Conservation (phyloP, 2,888 invertebrate species). For the Galerucella pusilla region DNA sequence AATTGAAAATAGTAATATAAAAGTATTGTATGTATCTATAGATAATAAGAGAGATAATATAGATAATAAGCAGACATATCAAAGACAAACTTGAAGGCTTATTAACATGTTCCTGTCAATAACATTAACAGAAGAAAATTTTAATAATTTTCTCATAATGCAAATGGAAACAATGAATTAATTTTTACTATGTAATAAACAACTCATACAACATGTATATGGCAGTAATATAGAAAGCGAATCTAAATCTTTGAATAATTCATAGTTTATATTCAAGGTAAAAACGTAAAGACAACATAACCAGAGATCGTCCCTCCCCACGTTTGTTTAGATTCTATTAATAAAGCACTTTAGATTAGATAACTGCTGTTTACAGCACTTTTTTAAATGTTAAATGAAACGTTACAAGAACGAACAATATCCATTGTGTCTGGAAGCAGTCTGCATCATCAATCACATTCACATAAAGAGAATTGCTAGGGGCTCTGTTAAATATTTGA, state of each 20-base stretch:
- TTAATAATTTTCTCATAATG: too few relatives aligned
- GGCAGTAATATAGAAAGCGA: conserved; percentile 62
- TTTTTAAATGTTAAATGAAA: conserved; percentile 60
- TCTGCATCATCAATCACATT: conserved; percentile 46
- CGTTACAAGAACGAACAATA: conserved; percentile 53
- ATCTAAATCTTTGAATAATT: conserved; percentile 63
- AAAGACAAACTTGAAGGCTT: too few relatives aligned
- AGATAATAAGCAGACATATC: too few relatives aligned
- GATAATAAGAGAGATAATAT: too few relatives aligned
- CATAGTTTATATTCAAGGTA: conserved; percentile 60
- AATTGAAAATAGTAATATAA: too few relatives aligned
- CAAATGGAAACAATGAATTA: neutral
- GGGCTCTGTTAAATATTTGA: conserved; percentile 17
- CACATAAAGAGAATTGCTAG: conserved; percentile 7
- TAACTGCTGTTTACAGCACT: conserved; percentile 59
- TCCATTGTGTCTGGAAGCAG: conserved; percentile 46
- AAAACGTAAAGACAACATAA: conserved; percentile 56
- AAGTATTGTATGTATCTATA: too few relatives aligned
- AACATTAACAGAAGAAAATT: neutral
- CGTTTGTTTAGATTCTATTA: conserved; percentile 62
- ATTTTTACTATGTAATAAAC: conserved; percentile 14
- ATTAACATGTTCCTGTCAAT: neutral
- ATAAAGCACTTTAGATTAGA: conserved; percentile 62
- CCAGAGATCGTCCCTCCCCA: conserved; percentile 54
- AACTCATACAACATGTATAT: conserved; percentile 57